These are phyloP conservation scores for Protobothrops flavoviridis DNA, from an alignment of 2,113 vertebrate genomes.

Conservation along the genomic window DNA sequence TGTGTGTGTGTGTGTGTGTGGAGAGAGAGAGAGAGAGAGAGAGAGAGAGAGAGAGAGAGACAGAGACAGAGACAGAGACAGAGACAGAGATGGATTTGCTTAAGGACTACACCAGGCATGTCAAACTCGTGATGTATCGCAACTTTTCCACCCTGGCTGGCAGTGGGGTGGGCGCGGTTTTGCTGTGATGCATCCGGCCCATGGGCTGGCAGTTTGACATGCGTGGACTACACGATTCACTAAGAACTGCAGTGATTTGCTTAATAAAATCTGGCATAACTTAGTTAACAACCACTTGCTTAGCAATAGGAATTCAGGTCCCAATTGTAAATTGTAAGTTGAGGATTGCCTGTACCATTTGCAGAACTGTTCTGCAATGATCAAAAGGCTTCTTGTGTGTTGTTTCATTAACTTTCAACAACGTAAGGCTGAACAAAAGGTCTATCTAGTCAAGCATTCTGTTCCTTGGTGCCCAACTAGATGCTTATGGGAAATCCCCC, in stretches of 20 bases:
- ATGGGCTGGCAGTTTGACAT: too few relatives aligned
- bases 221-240: neutral
- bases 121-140: too few relatives aligned
- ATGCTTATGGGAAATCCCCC: neutral
- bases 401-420: neutral
- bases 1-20: too few relatives aligned
- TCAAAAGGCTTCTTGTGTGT: neutral
- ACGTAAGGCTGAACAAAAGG: neutral
- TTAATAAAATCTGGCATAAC: neutral
- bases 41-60: too few relatives aligned
- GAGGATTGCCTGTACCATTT: neutral
- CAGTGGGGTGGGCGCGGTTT: too few relatives aligned
- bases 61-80: neutral
- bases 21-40: too few relatives aligned
- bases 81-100: neutral
- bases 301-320: neutral
- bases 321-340: neutral
- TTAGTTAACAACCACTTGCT: neutral
- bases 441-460: neutral
- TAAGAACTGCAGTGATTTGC: neutral
- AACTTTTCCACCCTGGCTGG: too few relatives aligned
- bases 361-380: neutral
- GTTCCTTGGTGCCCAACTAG: neutral
- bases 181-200: too few relatives aligned
- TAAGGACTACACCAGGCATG: neutral